Conservation (phyloP, 2,888 invertebrate species). For the Netelia inedita region DNA sequence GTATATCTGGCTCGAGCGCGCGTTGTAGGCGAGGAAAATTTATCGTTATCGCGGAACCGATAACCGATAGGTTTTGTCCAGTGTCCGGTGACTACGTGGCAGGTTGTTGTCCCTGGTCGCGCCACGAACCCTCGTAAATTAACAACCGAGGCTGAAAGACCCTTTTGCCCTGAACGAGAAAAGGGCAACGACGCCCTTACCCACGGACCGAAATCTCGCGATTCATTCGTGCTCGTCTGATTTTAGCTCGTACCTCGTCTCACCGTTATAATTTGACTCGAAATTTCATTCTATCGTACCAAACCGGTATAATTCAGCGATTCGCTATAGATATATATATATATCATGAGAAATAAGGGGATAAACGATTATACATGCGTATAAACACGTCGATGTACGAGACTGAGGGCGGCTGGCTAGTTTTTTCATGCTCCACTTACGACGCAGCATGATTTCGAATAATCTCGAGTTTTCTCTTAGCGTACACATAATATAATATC, state of each 20-base stretch:
- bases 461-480: constrained; percentile 71
- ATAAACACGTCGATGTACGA: constrained; percentile 69
- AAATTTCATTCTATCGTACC: constrained; percentile 13
- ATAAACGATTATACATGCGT: constrained; percentile 28
- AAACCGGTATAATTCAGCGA: constrained; percentile 52
- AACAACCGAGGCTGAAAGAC: constrained; percentile 52
- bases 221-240: constrained; percentile 43
- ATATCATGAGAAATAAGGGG: neutral
- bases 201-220: neutral
- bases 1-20: constrained; percentile 31
- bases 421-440: constrained; percentile 81
- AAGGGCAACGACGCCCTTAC: constrained; percentile 4
- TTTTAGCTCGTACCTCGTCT: constrained; percentile 35
- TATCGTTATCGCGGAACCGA: constrained; percentile 35
- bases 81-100: constrained; percentile 27
- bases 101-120: constrained; percentile 40
- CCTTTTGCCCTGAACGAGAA: constrained; percentile 23
- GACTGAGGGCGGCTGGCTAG: constrained; percentile 69
- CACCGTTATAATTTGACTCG: constrained; percentile 45
- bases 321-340: constrained; percentile 41
- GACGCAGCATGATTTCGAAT: constrained; percentile 66
- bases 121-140: constrained; percentile 54
- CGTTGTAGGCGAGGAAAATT: constrained; percentile 13
- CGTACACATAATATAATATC: constrained; percentile 1
- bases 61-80: constrained; percentile 34